Evolutionary conservation across 2,113 vertebrate species (phyloP).

Genomic region (Pelobates fuscus): DNA sequence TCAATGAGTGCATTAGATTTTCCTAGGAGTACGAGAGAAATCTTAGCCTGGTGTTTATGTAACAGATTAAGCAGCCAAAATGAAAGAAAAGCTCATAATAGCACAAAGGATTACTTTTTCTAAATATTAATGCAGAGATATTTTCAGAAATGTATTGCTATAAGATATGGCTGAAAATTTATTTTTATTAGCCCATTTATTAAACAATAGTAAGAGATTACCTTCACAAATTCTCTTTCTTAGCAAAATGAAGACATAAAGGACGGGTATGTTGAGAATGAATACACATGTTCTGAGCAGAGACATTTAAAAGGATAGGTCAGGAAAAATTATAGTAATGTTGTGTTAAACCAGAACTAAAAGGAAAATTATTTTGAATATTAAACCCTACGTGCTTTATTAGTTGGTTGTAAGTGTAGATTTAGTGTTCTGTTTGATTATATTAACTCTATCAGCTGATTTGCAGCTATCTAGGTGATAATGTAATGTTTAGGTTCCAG

Average conservation of each 20-base stretch:
- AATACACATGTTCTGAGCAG: no score
- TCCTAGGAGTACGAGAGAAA: constrained; percentile 56
- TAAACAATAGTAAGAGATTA: constrained; percentile 63
- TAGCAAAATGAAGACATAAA: constrained; percentile 56
- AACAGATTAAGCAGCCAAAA: constrained; percentile 58
- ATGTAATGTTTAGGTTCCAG: no score
- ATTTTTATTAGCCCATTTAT: constrained; percentile 62
- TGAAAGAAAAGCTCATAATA: constrained; percentile 58
- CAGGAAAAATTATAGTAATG: no score
- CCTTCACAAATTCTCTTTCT: constrained; percentile 49
- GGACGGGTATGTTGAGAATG: no score
- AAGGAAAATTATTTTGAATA: no score
- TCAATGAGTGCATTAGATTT: constrained; percentile 43
- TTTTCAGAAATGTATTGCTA: constrained; percentile 56
- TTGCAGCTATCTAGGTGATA: no score
- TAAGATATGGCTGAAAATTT: constrained; percentile 63
- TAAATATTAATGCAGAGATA: constrained; percentile 63
- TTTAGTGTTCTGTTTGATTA: no score
- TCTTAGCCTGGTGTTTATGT: constrained; percentile 53
- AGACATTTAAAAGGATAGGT: no score
- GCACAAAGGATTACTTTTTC: constrained; percentile 57
- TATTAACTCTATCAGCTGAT: no score
- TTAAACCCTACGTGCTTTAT: no score
- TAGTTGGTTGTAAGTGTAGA: no score
- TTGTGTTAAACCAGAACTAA: no score